Conservation (phyloP, 2,888 invertebrate species). For the Mythimna lalbum region DNA sequence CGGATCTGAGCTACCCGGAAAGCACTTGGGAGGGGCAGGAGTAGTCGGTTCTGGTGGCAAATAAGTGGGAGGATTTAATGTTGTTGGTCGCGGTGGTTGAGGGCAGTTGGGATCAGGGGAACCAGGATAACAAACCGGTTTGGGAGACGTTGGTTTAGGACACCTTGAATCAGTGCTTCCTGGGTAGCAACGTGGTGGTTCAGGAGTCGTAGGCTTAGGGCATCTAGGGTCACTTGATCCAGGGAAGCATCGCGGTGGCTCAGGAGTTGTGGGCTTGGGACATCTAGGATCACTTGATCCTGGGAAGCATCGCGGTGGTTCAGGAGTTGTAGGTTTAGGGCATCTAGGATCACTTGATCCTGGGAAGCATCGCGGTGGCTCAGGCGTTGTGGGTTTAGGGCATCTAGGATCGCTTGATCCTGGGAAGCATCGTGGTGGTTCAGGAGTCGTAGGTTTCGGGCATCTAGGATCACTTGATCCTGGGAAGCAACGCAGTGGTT, state of each 20-base stretch:
- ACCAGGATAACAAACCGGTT: constrained; percentile 54
- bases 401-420: constrained; percentile 71
- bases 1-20: constrained; percentile 75
- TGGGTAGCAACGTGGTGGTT: constrained; percentile 55
- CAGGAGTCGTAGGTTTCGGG: constrained; percentile 58
- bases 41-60: constrained; percentile 52
- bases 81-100: constrained; percentile 62
- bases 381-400: constrained; percentile 61
- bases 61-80: constrained; percentile 50
- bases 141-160: constrained; percentile 58
- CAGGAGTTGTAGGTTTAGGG: constrained; percentile 58
- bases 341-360: constrained; percentile 65
- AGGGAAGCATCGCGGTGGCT: constrained; percentile 61
- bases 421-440: constrained; percentile 55
- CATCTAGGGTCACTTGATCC: constrained; percentile 65
- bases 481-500: constrained; percentile 51
- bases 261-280: constrained; percentile 65
- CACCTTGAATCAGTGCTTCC: constrained; percentile 65
- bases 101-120: constrained; percentile 72
- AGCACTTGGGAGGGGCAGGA: constrained; percentile 67
- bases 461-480: constrained; percentile 65
- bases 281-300: constrained; percentile 67
- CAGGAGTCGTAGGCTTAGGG: constrained; percentile 58
- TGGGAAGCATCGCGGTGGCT: constrained; percentile 58
- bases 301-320: constrained; percentile 49